Base-by-base conservation (phyloP, 2,888 invertebrate species). In the Clanis bilineata region DNA sequence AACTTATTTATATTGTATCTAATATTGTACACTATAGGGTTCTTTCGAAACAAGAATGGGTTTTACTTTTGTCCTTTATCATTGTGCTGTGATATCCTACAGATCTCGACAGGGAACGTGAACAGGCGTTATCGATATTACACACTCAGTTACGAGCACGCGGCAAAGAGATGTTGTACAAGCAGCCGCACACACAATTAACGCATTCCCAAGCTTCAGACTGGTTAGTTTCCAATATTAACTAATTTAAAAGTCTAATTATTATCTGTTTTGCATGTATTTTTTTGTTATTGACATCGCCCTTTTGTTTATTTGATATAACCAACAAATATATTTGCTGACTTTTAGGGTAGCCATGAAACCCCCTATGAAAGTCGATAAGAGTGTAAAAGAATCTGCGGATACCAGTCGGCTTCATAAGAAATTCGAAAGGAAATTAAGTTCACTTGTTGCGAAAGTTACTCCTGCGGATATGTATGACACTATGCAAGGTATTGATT, bases 401-500 rank as follows among this genome's bases (percentile, higher is more conserved):
- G 90, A 91, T 44, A 84, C 88, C 0, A 74, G 74, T 1, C 83
- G 88, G 0, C 80, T 91, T n/a, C 77, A 82, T 41, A 86, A 85
- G 62, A 90, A 90, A 69, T 87, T 91, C 57, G 90, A 90, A 64
- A 78, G 68, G 57, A 90, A 86, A 67, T 79, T 90, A 0, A 71
- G 66, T 58, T 36, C 57, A 0, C 64, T 90, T 0, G 85, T 90
- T 21, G 64, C 45, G 12, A 76, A 76, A n/a, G 65, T 32, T 0
- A 87, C 86, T 1, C 83, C 87, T 0, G n/a, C 58, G 0, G 10
- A 66, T 0, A 70, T 88, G 71, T 22, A 65, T 5, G 88, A 90
- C 6, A 58, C 73, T 1, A 89, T 90, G 89, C 85, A 88, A 82
- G 90, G 89, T 87, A 69, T 36, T 18, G 2, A 18, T 41, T 18